phyloP scores from a whole-genome alignment of 2,113 vertebrate genomes.

The Halichoeres trimaculatus region DNA sequence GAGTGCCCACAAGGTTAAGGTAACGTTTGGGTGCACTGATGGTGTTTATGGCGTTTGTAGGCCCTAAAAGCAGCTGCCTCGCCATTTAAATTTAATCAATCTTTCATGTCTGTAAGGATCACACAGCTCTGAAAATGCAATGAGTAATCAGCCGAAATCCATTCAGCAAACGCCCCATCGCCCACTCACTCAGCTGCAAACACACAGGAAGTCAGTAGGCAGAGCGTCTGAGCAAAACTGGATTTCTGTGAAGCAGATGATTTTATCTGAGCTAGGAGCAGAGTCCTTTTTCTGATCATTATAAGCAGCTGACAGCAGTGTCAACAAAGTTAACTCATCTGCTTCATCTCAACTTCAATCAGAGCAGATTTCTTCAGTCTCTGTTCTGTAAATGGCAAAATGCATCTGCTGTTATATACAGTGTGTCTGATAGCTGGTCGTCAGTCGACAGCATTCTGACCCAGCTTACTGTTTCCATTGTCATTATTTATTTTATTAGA shows the following conservation, averaged over 20 bases:
- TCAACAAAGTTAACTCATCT: constrained; percentile 20
- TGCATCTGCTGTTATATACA: not conserved
- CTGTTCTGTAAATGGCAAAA: not conserved
- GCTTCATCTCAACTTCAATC: constrained; percentile 18
- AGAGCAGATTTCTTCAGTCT: not conserved
- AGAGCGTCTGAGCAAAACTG: not conserved
- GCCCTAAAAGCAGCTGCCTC: not conserved
- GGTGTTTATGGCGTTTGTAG: not conserved
- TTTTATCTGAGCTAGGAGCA: not conserved
- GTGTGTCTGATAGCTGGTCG: not conserved
- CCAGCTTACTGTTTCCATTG: no score
- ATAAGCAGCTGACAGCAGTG: not conserved
- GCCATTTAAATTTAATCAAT: not conserved
- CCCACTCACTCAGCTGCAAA: not conserved
- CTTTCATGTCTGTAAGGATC: not conserved
- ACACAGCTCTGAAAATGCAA: not conserved
- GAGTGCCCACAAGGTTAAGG: not conserved
- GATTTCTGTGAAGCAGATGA: not conserved
- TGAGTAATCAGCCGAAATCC: constrained; percentile 30
- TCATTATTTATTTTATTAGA: no score
- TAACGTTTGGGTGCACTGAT: not conserved
- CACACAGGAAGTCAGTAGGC: constrained; percentile 30
- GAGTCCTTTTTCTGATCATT: not conserved
- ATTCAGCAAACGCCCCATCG: not conserved
- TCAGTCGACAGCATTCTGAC: no score